Evolutionary conservation across 1,140 invertebrate genomes (phyloP), one percentile per base, ranked within the genome.

Genomic region (Trichomalopsis sarcophagae): DNA sequence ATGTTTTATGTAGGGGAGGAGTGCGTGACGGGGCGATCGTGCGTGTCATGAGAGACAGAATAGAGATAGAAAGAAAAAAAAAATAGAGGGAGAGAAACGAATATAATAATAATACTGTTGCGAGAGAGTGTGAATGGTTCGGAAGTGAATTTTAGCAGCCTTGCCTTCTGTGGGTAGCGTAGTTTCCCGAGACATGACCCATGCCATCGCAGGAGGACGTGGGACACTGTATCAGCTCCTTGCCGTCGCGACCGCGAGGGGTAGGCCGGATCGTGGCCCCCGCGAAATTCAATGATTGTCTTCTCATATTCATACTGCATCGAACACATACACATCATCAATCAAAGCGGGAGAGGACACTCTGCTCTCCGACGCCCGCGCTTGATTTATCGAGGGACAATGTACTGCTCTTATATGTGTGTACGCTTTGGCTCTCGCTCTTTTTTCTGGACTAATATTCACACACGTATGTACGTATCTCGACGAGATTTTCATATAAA

Each of bases 161-260:
- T 94, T 93, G 94, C 94, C 94, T 96, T 92, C 95, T 94, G 92
- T 96, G 96, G 90, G 95, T 96, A 92, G 95, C 94, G 93, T 96
- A 96, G 94, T 96, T 96, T 91, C 95, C 96, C 90, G 95, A 96
- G 90, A 96, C 92, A 93, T 96, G 95, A 89, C 95, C 95, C 94
- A 95, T 95, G 92, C 96, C 96, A 94, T 96, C 95, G 93, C 96
- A 97, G 89, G 95, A 95, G 87, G 95, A 95, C 84, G 95, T 96
- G 83, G 96, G 96, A 91, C 96, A 97, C 91, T 95, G 95, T 91
- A 96, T 94, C 91, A 95, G 94, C 93, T 96, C 95, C 93, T 95
- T 95, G 88, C 94, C 95, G 89, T 95, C 95, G 90, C 95, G 94
- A 90, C 94, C 93, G 91, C 94, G 91, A 91, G 90, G 90, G 87